Evolutionary conservation across 1,140 invertebrate genomes (phyloP).

Genomic region (Meloidogyne floridensis): DNA sequence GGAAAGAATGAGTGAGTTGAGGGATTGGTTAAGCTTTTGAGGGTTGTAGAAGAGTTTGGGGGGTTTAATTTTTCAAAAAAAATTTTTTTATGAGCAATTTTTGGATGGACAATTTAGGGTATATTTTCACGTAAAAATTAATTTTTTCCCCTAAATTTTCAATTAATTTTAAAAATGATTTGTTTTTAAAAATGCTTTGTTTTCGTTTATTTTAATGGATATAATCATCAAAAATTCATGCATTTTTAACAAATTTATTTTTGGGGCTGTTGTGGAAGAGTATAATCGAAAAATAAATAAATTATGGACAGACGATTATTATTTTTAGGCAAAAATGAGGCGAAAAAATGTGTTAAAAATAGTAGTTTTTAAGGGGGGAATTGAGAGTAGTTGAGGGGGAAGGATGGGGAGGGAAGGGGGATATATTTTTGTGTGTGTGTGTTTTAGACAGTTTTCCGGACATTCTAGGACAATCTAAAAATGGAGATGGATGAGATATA

Average conservation of each 20-base stretch:
- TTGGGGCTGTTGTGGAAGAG: not conserved
- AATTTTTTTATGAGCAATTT: no score
- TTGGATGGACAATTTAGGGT: no score
- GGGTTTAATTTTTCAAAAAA: no score
- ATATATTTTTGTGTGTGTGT: no score
- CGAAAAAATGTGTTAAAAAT: not conserved
- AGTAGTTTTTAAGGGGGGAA: not conserved
- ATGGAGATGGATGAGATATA: no score
- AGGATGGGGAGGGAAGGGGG: not conserved
- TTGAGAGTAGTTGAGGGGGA: not conserved
- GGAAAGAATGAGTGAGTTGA: no score
- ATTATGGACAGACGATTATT: conserved; percentile 4
- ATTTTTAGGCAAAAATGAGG: not conserved
- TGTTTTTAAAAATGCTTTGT: not conserved
- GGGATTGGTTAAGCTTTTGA: no score
- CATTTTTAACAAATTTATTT: not conserved
- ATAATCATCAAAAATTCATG: not conserved
- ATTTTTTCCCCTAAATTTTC: no score
- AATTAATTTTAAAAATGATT: not conserved
- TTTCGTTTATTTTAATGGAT: conserved; percentile 5
- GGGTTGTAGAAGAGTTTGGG: no score
- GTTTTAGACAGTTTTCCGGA: no score
- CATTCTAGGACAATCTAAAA: no score
- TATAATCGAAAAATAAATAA: not conserved
- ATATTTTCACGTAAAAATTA: no score